Conservation (phyloP, 2,888 invertebrate genomes). For the Protonemura montana region DNA sequence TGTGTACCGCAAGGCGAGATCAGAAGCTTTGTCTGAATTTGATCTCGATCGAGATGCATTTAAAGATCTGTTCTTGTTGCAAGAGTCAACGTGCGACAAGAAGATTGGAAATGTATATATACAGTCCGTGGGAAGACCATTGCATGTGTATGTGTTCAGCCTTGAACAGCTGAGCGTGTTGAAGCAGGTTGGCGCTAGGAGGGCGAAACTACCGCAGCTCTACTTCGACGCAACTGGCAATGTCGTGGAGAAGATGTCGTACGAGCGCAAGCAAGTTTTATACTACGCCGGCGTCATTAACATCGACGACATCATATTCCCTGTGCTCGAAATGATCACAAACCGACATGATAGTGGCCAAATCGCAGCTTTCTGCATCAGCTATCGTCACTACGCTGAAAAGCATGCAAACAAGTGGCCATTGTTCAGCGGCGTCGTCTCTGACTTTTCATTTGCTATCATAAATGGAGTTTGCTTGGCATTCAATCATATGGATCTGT, state of each 20-base stretch:
- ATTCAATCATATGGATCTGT: background rate
- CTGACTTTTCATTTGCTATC: slow-evolving; percentile 22
- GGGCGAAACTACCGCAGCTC: background rate
- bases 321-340: background rate
- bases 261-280: background rate
- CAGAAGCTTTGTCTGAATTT: too few relatives aligned
- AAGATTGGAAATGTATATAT: too few relatives aligned
- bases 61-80: too few relatives aligned
- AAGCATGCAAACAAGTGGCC: background rate
- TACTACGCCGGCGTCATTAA: background rate
- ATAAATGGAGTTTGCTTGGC: background rate
- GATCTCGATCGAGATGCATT: too few relatives aligned
- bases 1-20: too few relatives aligned
- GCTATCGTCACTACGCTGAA: background rate
- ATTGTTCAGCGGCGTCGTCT: background rate
- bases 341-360: background rate
- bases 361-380: background rate
- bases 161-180: background rate
- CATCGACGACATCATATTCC: background rate
- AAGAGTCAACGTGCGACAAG: too few relatives aligned
- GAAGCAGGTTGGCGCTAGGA: background rate
- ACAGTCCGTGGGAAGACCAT: too few relatives aligned
- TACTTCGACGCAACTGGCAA: background rate
- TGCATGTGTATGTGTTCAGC: too few relatives aligned
- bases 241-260: background rate